Evolutionary conservation across 2,888 invertebrate genomes (phyloP).

Genomic region (Aromia moschata): DNA sequence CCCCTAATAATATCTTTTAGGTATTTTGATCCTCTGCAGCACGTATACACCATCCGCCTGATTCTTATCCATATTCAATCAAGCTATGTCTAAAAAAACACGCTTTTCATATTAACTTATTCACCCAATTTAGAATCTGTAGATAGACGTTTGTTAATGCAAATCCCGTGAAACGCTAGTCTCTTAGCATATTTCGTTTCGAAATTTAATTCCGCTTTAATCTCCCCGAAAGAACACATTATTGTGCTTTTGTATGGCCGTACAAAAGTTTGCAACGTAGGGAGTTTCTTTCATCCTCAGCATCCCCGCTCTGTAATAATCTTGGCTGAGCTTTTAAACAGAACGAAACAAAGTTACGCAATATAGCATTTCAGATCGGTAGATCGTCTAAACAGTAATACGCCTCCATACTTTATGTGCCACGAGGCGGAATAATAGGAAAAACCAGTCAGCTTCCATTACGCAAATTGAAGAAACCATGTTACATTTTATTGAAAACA

Average conservation of each 20-base stretch:
- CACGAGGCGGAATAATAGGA: constrained; percentile 1
- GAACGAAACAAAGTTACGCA: constrained; percentile 14
- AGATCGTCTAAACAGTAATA: constrained; percentile 17
- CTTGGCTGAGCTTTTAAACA: constrained; percentile 19
- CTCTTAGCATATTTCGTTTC: background rate
- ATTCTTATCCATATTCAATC: no score
- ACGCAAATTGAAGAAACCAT: constrained; percentile 7
- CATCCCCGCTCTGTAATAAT: constrained; percentile 7
- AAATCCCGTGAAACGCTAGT: background rate
- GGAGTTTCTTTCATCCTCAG: constrained; percentile 8
- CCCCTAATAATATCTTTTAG: no score
- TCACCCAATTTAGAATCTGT: no score
- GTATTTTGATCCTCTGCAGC: no score
- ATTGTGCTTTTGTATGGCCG: constrained; percentile 7
- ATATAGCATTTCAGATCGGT: constrained; percentile 11
- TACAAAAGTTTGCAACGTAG: constrained; percentile 4
- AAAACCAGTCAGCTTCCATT: constrained; percentile 12
- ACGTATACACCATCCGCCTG: no score
- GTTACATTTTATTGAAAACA: constrained; percentile 1
- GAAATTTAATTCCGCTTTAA: constrained; percentile 21
- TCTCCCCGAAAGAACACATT: constrained; percentile 10
- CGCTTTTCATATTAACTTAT: no score
- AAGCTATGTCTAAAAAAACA: no score
- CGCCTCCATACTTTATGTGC: background rate
- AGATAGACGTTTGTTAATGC: no score